Evolutionary conservation across 2,113 vertebrate species (phyloP), one percentile per base, ranked within the genome.

Genomic region (Rhinoptilus africanus): DNA sequence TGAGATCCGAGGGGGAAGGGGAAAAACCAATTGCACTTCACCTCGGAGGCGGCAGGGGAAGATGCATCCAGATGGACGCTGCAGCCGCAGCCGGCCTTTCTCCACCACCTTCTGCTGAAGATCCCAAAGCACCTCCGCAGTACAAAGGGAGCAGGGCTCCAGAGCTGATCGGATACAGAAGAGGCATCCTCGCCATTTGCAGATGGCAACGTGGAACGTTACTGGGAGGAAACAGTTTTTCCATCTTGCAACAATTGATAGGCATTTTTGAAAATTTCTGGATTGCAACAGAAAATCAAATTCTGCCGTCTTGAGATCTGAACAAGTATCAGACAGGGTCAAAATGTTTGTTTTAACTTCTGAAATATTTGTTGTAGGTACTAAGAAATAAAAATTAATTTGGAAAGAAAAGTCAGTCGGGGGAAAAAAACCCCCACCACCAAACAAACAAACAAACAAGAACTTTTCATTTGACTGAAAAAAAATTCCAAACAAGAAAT

Each of bases 21-120:
- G 80, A 45, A 92, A 92, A 95, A 96, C 80, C 81, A 92, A 96
- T 35, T 54, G 95, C 69, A 74, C 92, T 85, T 95, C 93, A 90
- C 74, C 89, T 76, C 4, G 3, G 93, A 77, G 67, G 85, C 94
- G 88, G 75, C 80, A 82, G 69, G 72, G 85, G 95, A 77, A 84
- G 88, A 50, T 0, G 8, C 62, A 35, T 23, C 82, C 77, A 92
- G 95, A 69, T 51, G 95, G 91, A 73, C 34, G 0, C 37, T 0
- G 73, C 64, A 34, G 30, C 1, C 37, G 35, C 93, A 77, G 86
- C 60, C 39, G 27, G 39, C 16, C n/a, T 12, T 30, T 9, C 88
- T 22, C 4, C 62, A 35, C 18, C 21, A 35, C 71, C 76, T 80
- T 39, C 76, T 62, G 72, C 88, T 45, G 45, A 12, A 66, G 83